These are phyloP conservation scores for Pseudomyrmex gracilis DNA, from an alignment of 1,140 invertebrate genomes.

Conservation along the genomic window DNA sequence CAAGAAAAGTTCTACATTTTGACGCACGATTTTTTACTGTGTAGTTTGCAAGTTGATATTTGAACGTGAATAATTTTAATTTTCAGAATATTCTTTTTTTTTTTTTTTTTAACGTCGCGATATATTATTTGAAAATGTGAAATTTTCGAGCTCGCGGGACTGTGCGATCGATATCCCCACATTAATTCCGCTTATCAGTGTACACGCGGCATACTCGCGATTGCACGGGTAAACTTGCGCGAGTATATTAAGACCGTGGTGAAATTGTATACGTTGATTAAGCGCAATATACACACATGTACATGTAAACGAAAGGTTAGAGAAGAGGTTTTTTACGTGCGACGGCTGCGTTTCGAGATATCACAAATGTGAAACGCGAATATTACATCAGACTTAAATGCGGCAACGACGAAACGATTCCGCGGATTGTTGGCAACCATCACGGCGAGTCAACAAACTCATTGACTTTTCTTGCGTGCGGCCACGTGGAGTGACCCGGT, in stretches of 20 bases:
- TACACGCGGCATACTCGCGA: not conserved
- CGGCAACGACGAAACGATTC: conserved; percentile 33
- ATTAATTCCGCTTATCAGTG: not conserved
- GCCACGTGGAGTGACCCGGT: conserved; percentile 58
- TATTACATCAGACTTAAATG: conserved; percentile 45
- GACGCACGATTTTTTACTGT: no score
- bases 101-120: not conserved
- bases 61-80: not conserved
- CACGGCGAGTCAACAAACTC: conserved; percentile 73
- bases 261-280: not conserved
- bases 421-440: conserved; percentile 63
- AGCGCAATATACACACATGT: not conserved
- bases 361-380: conserved; percentile 5
- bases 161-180: not conserved
- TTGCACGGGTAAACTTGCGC: not conserved
- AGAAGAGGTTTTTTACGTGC: not conserved
- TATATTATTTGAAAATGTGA: not conserved
- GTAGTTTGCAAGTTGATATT: not conserved
- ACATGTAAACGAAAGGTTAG: not conserved
- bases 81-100: not conserved
- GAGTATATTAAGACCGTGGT: not conserved
- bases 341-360: conserved; percentile 14
- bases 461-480: conserved; percentile 66
- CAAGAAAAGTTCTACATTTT: no score
- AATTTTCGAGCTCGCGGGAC: not conserved